Conservation (phyloP, 2,797 vertebrate genomes). For the Xenentodon cancila region DNA sequence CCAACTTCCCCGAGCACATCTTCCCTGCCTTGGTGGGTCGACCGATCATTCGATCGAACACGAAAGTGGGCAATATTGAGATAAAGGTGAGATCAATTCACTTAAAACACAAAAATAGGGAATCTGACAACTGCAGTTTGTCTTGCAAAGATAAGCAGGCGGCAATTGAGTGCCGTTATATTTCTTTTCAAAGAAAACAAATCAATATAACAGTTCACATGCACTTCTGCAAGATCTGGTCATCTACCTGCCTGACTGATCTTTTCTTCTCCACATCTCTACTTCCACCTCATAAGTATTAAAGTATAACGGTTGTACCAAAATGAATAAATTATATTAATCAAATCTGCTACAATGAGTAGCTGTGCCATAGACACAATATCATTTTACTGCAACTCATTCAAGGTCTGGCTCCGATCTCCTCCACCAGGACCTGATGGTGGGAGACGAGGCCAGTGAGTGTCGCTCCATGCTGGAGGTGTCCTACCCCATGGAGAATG, state of each 20-base stretch:
- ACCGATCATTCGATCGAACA: conserved; percentile 81
- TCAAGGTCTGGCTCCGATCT: background rate
- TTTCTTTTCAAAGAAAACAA: conserved; percentile 1
- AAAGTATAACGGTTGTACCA: too few species aligned
- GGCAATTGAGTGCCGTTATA: background rate
- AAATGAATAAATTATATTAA: too few species aligned
- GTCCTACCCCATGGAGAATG: conserved; percentile 88
- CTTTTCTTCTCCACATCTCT: too few species aligned
- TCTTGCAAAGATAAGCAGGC: too few species aligned
- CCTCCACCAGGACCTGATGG: conserved; percentile 84
- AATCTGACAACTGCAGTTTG: too few species aligned
- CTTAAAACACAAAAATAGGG: too few species aligned
- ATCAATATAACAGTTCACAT: background rate
- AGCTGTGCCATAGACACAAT: too few species aligned
- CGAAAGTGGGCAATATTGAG: conserved; percentile 86
- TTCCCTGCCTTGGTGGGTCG: conserved; percentile 87
- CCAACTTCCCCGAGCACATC: conserved; percentile 88
- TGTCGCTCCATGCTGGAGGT: conserved; percentile 86
- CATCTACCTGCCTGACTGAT: conserved; percentile 1
- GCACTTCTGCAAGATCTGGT: background rate
- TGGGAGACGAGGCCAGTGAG: conserved; percentile 86
- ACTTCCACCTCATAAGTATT: too few species aligned
- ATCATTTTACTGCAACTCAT: background rate
- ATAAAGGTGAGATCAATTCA: conserved; percentile 80
- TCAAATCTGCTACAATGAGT: too few species aligned